Evolutionary conservation across 2,888 invertebrate species (phyloP).

Genomic region (Hermodice carunculata): DNA sequence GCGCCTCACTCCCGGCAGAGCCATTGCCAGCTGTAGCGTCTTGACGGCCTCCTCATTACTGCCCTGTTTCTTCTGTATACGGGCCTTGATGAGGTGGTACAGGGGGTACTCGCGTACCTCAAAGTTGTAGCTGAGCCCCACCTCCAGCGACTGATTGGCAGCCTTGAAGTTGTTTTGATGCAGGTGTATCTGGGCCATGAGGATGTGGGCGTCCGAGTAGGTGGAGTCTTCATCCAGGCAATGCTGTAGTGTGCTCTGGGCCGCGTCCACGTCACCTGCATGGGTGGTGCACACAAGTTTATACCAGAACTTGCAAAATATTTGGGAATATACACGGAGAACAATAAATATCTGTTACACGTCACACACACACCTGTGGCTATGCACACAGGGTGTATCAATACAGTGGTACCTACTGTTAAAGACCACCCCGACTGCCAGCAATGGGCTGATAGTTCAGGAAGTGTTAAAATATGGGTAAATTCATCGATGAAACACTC

Average conservation of each 20-base stretch:
- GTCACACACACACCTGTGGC: too few relatives aligned
- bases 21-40: constrained; percentile 82
- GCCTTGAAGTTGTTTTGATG: constrained; percentile 75
- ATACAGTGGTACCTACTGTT: too few relatives aligned
- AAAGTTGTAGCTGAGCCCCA: constrained; percentile 92
- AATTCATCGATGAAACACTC: too few relatives aligned
- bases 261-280: constrained; percentile 80
- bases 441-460: too few relatives aligned
- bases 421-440: too few relatives aligned
- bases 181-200: constrained; percentile 85
- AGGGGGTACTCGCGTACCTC: constrained; percentile 91
- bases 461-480: too few relatives aligned
- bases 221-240: constrained; percentile 84
- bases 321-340: too few relatives aligned
- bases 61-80: constrained; percentile 83
- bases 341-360: too few relatives aligned
- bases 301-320: too few relatives aligned
- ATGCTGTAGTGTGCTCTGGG: constrained; percentile 80
- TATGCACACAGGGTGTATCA: too few relatives aligned
- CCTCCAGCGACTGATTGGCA: constrained; percentile 89
- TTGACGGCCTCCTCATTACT: constrained; percentile 72
- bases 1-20: constrained; percentile 76
- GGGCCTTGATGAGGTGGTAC: constrained; percentile 88
- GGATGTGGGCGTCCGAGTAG: constrained; percentile 85
- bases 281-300: too few relatives aligned